These are phyloP conservation scores for Neoaliturus tenellus DNA, from an alignment of 2,888 invertebrate species.

Conservation along the genomic window DNA sequence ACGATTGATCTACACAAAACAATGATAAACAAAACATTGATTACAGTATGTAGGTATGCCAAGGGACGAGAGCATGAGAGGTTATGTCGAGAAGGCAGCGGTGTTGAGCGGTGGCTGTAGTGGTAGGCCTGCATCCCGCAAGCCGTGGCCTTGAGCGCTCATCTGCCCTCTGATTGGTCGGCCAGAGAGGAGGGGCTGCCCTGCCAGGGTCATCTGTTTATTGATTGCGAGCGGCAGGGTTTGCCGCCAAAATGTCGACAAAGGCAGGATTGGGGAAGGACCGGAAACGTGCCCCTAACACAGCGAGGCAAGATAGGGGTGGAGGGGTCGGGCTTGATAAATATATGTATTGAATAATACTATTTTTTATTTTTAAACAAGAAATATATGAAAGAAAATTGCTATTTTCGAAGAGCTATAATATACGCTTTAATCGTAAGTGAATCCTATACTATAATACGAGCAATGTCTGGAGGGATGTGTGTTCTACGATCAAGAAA, in stretches of 20 bases:
- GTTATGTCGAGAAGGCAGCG: not conserved
- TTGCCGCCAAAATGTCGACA: constrained; percentile 45
- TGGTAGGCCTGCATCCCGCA: not conserved
- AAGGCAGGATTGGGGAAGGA: not conserved
- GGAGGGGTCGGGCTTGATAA: not conserved
- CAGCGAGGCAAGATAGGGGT: not conserved
- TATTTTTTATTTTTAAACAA: too few species aligned
- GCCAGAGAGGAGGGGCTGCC: constrained; percentile 15
- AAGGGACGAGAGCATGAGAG: too few species aligned
- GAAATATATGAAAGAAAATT: too few species aligned
- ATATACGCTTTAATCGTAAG: too few species aligned
- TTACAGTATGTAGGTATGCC: too few species aligned
- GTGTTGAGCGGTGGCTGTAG: not conserved
- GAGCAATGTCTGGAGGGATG: too few species aligned
- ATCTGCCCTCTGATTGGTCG: constrained; percentile 24
- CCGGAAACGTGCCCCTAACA: not conserved
- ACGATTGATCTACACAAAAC: too few species aligned
- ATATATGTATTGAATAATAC: too few species aligned
- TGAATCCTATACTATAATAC: too few species aligned
- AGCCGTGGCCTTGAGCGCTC: constrained; percentile 9
- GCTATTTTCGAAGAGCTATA: too few species aligned
- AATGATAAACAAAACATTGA: too few species aligned
- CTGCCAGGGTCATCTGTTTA: constrained; percentile 35
- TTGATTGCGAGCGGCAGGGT: constrained; percentile 2
- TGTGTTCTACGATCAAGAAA: too few species aligned